These are phyloP conservation scores for Petrocephalus sullivani DNA, from an alignment of 2,797 vertebrate genomes.

Conservation along the genomic window DNA sequence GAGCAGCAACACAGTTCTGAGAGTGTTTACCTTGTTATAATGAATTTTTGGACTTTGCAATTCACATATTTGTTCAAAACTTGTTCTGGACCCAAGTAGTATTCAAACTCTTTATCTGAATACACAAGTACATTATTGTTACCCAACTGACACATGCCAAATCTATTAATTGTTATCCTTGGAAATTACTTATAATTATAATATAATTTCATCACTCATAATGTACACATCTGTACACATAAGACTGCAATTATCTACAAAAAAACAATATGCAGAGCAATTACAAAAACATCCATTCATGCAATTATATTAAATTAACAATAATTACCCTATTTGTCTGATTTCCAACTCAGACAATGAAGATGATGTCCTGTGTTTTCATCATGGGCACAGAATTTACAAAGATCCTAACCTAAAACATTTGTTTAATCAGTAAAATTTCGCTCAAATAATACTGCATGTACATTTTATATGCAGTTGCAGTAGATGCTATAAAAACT, in stretches of 20 bases:
- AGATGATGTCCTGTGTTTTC: neutral
- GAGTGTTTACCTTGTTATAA: neutral
- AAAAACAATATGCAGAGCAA: constrained; percentile 5
- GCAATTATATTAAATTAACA: constrained; percentile 21
- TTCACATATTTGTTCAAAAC: neutral
- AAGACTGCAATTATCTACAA: constrained; percentile 5
- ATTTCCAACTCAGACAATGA: neutral
- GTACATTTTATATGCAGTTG: neutral
- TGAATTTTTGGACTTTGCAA: neutral
- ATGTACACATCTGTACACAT: constrained; percentile 11
- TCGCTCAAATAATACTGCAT: neutral
- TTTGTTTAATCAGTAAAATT: neutral
- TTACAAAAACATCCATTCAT: constrained; percentile 15
- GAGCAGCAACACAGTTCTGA: neutral
- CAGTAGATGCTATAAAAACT: neutral
- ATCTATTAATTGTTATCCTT: neutral
- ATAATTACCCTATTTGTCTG: constrained; percentile 22
- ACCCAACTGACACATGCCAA: neutral
- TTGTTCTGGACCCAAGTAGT: neutral
- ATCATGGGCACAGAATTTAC: neutral
- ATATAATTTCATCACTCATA: constrained; percentile 16
- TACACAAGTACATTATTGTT: neutral
- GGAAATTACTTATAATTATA: constrained; percentile 1
- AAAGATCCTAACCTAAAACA: neutral
- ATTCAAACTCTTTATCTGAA: neutral